Evolutionary conservation across 2,113 vertebrate genomes (phyloP), one percentile per base, ranked within the genome.

Genomic region (Myotis lucifugus): DNA sequence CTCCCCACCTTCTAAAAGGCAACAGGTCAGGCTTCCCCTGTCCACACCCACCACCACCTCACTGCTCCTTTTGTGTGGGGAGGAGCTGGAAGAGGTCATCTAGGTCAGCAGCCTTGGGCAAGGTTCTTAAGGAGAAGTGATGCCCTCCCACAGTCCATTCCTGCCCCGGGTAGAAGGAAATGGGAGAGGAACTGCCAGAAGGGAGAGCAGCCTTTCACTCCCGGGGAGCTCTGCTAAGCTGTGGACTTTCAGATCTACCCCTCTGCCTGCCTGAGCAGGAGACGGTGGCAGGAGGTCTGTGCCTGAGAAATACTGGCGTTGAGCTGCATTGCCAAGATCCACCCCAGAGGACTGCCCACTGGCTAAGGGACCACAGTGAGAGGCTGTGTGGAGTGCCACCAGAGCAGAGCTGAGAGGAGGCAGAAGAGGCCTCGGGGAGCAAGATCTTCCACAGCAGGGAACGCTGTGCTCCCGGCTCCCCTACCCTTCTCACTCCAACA

Each of bases 381-480:
- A 37, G 21, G 42, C 46, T 42, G 1, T 4, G 7, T 18, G 21
- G 8, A 40, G 0, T 0, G 9, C 40, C 34, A 13, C n/a, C 7
- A 52, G 61, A 50, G 34, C 23, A 3, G 23, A 70, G 48, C 82
- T 40, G 83, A 23, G 66, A 56, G 5, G 64, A 32, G 23, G n/a
- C 15, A 13, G 19, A 29, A 59, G n/a, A 59, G 23, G 21, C 17
- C 88, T 74, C 25, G 1, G 17, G 8, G 7, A 76, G 21, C 56
- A 25, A 5, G 6, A n/a, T 56, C 13, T 21, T 25, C 77, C 40
- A 32, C 8, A 37, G 81, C 21, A 40, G n/a, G 50, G n/a, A 42
- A 14, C 11, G 0, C 0, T n/a, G 67, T 8, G 27, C 6, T 21
- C 46, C 23, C 42, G 54, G 70, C 27, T 37, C 56, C 46, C 8